phyloP scores from a whole-genome alignment of 2,797 vertebrate species.

The Arnoldichthys spilopterus region DNA sequence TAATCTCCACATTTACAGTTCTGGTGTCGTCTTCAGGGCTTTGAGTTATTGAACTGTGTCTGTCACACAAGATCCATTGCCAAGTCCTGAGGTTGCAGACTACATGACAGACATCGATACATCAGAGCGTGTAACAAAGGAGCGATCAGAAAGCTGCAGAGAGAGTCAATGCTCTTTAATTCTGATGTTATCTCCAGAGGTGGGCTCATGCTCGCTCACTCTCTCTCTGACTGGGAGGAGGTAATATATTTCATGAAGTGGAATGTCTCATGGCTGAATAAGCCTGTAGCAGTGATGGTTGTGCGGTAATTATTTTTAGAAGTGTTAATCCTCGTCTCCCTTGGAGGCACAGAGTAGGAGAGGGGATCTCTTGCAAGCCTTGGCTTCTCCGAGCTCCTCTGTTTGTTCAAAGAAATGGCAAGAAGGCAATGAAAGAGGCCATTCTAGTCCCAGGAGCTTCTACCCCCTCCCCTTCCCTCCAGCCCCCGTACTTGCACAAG shows the following conservation, averaged over 20 bases:
- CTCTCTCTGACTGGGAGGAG: conserved; percentile 35
- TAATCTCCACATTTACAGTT: neutral
- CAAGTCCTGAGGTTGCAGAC: conserved; percentile 23
- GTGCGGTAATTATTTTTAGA: conserved; percentile 58
- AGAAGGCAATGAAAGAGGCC: conserved; percentile 75
- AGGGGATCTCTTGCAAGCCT: conserved; percentile 66
- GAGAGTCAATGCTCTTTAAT: conserved; percentile 36
- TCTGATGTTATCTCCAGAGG: conserved; percentile 32
- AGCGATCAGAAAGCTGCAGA: conserved; percentile 27
- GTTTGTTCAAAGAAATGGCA: conserved; percentile 72
- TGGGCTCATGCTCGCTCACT: conserved; percentile 25
- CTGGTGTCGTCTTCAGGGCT: neutral
- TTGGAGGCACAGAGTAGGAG: conserved; percentile 42
- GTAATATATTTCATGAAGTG: conserved; percentile 43
- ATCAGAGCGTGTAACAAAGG: conserved; percentile 29
- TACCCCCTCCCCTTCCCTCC: conserved; percentile 50
- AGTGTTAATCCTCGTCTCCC: conserved; percentile 54
- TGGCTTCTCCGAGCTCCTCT: conserved; percentile 58
- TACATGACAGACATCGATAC: conserved; percentile 19
- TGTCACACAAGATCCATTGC: conserved; percentile 16
- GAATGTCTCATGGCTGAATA: conserved; percentile 38
- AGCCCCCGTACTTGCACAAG: conserved; percentile 59
- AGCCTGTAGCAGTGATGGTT: conserved; percentile 40
- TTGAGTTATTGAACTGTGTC: conserved; percentile 17
- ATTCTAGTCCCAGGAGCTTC: conserved; percentile 67